Evolutionary conservation across 2,888 invertebrate genomes (phyloP).

Genomic region (Carpatolechia fugitivella): DNA sequence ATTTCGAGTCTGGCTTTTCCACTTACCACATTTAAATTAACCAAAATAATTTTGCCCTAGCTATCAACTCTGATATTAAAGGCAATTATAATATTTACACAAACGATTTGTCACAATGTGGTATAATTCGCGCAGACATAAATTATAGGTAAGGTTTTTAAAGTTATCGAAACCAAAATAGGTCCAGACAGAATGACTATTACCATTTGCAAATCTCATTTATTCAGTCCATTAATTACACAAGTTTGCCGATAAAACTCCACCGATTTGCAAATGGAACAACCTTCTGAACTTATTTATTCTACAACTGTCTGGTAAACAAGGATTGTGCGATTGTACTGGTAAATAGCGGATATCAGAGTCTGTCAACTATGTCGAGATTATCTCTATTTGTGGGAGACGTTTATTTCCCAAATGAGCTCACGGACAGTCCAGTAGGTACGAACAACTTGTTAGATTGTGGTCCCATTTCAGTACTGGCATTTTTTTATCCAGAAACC

Average conservation of each 20-base stretch:
- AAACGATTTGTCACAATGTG: not conserved
- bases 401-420: conserved; percentile 1
- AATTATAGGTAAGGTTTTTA: too few species aligned
- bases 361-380: conserved; percentile 2
- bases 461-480: not conserved
- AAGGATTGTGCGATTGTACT: not conserved
- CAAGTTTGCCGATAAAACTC: not conserved
- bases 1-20: too few species aligned
- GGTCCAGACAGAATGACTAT: not conserved
- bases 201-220: conserved; percentile 1
- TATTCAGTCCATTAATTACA: conserved; percentile 6
- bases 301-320: not conserved
- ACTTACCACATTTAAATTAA: too few species aligned
- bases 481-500: not conserved
- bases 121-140: not conserved
- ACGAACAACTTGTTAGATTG: not conserved
- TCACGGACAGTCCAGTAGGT: not conserved
- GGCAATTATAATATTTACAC: too few species aligned
- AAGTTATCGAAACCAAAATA: too few species aligned
- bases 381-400: conserved; percentile 5
- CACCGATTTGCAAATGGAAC: not conserved
- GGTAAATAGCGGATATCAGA: conserved; percentile 3
- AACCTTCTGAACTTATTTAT: conserved; percentile 3
- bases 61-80: too few species aligned
- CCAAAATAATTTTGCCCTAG: too few species aligned